These are phyloP conservation scores for Hydrophis major DNA, from an alignment of 2,797 vertebrate species.

Conservation along the genomic window DNA sequence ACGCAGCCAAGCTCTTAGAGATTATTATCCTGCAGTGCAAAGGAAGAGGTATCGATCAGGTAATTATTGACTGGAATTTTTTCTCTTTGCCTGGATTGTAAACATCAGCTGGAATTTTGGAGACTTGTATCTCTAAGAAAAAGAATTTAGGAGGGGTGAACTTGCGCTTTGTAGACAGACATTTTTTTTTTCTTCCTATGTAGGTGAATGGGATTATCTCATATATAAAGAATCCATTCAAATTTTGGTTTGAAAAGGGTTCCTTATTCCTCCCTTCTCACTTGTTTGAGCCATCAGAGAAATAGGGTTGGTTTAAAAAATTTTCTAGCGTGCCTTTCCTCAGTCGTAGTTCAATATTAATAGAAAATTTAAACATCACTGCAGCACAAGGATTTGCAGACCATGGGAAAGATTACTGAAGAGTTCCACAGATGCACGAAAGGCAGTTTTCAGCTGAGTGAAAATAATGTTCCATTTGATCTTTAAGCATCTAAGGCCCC, in stretches of 20 bases:
- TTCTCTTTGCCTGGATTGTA: background rate
- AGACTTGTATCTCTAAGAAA: background rate
- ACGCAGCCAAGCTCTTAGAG: slow-evolving; percentile 94
- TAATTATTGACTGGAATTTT: slow-evolving; percentile 53
- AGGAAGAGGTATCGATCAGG: slow-evolving; percentile 95
- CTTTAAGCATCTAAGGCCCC: background rate
- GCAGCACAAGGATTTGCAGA: background rate
- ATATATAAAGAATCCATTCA: background rate
- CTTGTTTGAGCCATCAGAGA: background rate
- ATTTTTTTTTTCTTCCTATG: background rate
- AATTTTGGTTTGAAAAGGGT: background rate
- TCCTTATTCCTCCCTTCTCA: background rate
- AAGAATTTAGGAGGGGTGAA: background rate
- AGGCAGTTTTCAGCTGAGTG: background rate
- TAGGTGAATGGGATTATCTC: background rate
- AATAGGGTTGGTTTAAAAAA: background rate
- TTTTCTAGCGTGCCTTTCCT: background rate
- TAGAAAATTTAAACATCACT: background rate
- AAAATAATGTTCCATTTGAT: background rate
- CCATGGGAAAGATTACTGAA: background rate
- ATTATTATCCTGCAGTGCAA: slow-evolving; percentile 95
- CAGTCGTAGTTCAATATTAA: background rate
- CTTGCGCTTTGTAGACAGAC: background rate
- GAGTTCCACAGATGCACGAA: background rate
- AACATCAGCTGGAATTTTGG: background rate